These are phyloP conservation scores for Cercocebus atys DNA, from an alignment of 2,113 vertebrate species.

Conservation along the genomic window DNA sequence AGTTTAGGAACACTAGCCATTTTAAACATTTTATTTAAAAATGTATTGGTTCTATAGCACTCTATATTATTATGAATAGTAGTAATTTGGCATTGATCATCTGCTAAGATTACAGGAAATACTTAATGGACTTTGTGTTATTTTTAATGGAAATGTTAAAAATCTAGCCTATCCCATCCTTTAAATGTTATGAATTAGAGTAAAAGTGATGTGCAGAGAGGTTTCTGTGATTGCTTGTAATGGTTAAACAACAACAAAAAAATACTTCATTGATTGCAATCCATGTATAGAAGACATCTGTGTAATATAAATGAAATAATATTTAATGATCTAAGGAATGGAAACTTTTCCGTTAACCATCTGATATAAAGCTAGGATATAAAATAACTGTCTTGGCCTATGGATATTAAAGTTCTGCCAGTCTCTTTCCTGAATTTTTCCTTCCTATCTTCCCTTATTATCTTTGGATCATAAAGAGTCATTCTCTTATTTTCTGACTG, in stretches of 20 bases:
- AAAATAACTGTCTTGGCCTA: slow-evolving; percentile 85
- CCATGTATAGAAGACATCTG: slow-evolving; percentile 76
- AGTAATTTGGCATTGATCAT: slow-evolving; percentile 33
- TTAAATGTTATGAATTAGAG: slow-evolving; percentile 52
- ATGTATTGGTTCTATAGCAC: neutral
- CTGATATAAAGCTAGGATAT: slow-evolving; percentile 83
- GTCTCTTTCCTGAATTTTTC: slow-evolving; percentile 86
- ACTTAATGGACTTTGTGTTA: slow-evolving; percentile 62
- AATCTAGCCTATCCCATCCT: slow-evolving; percentile 47
- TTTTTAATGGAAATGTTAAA: slow-evolving; percentile 65
- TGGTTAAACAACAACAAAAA: slow-evolving; percentile 50
- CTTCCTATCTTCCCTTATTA: slow-evolving; percentile 87
- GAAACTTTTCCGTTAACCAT: slow-evolving; percentile 81
- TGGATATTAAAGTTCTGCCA: slow-evolving; percentile 82
- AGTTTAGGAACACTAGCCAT: slow-evolving; percentile 13
- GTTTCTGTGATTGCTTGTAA: slow-evolving; percentile 15
- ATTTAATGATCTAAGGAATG: slow-evolving; percentile 82
- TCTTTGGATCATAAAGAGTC: slow-evolving; percentile 89
- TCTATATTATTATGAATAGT: slow-evolving; percentile 1
- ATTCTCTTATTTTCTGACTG: slow-evolving; percentile 87
- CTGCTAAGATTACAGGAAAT: slow-evolving; percentile 43
- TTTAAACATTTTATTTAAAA: slow-evolving; percentile 38
- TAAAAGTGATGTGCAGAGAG: slow-evolving; percentile 52
- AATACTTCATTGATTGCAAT: slow-evolving; percentile 64
- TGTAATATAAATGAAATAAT: slow-evolving; percentile 83